Percentiles rank a stretch among this genome's conserved stretches.
Evolutionary conservation across 2,797 vertebrate species (phyloP).

Genomic region (Xenopus petersii): DNA sequence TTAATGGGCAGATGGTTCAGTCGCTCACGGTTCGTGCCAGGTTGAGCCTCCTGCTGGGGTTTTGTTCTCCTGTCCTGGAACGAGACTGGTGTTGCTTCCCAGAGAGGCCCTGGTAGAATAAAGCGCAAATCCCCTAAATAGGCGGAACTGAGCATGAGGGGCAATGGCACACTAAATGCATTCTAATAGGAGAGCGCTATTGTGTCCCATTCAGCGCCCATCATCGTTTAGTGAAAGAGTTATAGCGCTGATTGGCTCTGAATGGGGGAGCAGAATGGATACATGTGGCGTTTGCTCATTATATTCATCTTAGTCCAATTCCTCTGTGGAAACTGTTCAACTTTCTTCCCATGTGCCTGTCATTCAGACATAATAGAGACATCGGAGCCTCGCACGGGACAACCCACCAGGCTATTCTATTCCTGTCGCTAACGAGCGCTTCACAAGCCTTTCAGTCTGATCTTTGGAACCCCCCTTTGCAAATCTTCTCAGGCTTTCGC

Average conservation of each 20-base stretch:
- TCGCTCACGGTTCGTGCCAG: constrained; percentile 75
- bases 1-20: constrained; percentile 86
- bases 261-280: constrained; percentile 77
- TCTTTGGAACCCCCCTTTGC: constrained; percentile 83
- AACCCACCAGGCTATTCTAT: constrained; percentile 85
- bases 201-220: constrained; percentile 82
- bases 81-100: constrained; percentile 79
- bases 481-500: constrained; percentile 82
- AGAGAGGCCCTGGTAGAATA: constrained; percentile 72
- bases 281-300: constrained; percentile 91
- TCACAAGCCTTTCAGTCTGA: constrained; percentile 92
- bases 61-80: constrained; percentile 80
- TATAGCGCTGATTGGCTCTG: constrained; percentile 72
- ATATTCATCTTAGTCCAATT: constrained; percentile 84
- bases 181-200: constrained; percentile 82
- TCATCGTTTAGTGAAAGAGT: constrained; percentile 83
- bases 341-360: constrained; percentile 78
- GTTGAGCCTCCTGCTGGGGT: constrained; percentile 76
- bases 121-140: constrained; percentile 87
- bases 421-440: constrained; percentile 84
- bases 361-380: constrained; percentile 83
- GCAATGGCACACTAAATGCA: constrained; percentile 81
- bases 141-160: constrained; percentile 81
- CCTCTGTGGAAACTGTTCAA: constrained; percentile 78
- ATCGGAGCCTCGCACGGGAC: constrained; percentile 78